Evolutionary conservation across 2,888 invertebrate genomes (phyloP).

Genomic region (Hypomecis punctinalis): DNA sequence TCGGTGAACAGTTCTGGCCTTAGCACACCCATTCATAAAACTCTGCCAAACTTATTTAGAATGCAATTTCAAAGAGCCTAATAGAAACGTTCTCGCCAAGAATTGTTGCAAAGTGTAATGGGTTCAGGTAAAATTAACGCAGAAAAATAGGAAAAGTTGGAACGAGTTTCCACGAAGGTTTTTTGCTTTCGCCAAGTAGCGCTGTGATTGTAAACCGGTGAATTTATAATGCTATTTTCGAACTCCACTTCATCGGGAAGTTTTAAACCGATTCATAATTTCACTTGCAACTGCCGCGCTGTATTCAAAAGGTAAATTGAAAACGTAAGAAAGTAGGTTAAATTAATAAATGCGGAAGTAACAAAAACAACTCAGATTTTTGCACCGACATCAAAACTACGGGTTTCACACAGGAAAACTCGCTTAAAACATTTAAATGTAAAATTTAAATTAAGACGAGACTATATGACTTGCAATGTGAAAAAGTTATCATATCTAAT

Average conservation of each 20-base stretch:
- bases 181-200: slow-evolving; percentile 78
- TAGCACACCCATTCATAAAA: slow-evolving; percentile 36
- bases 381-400: too few species aligned
- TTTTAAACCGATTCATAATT: slow-evolving; percentile 80
- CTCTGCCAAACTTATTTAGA: slow-evolving; percentile 73
- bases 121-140: slow-evolving; percentile 84
- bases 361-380: too few species aligned
- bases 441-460: too few species aligned
- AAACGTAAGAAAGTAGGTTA: slow-evolving; percentile 26
- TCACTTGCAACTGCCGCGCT: slow-evolving; percentile 64
- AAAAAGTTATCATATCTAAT: too few species aligned
- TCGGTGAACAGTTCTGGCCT: too few species aligned
- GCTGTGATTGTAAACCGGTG: slow-evolving; percentile 84
- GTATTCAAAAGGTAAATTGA: slow-evolving; percentile 63
- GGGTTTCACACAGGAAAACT: too few species aligned
- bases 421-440: too few species aligned
- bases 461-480: too few species aligned
- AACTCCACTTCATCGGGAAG: slow-evolving; percentile 82
- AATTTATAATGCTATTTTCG: slow-evolving; percentile 85
- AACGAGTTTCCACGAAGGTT: slow-evolving; percentile 81
- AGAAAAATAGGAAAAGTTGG: slow-evolving; percentile 86
- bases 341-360: too few species aligned
- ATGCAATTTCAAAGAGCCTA: slow-evolving; percentile 80
- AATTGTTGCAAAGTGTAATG: slow-evolving; percentile 84
- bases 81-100: slow-evolving; percentile 78